These are phyloP conservation scores for Anthophora plumipes DNA, from an alignment of 2,888 invertebrate species.

Conservation along the genomic window DNA sequence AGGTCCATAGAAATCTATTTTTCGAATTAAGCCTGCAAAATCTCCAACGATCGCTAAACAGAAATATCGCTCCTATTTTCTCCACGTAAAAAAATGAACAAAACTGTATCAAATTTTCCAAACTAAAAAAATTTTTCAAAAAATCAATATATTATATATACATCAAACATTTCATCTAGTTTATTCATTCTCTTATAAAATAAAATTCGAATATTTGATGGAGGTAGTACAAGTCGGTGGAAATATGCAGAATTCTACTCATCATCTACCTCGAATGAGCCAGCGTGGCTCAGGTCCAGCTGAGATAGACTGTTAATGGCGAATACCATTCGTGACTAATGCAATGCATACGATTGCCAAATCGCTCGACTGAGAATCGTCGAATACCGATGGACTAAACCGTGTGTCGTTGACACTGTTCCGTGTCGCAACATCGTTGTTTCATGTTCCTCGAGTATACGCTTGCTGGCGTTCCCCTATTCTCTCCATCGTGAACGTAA, in stretches of 20 bases:
- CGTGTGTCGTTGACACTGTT: constrained; percentile 58
- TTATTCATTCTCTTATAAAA: too few relatives aligned
- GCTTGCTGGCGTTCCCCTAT: not conserved
- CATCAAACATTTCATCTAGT: not conserved
- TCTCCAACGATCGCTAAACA: too few relatives aligned
- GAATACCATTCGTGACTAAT: constrained; percentile 54
- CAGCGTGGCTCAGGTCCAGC: constrained; percentile 53
- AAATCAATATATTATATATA: too few relatives aligned
- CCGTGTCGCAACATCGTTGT: constrained; percentile 2
- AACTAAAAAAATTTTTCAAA: too few relatives aligned
- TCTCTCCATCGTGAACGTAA: not conserved
- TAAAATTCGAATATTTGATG: not conserved
- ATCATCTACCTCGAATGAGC: constrained; percentile 32
- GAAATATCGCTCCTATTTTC: too few relatives aligned
- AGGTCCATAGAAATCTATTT: too few relatives aligned
- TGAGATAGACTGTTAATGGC: constrained; percentile 29
- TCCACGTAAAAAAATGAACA: too few relatives aligned
- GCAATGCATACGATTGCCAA: constrained; percentile 37
- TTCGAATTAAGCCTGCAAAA: too few relatives aligned
- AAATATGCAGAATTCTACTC: constrained; percentile 1
- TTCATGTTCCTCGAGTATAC: constrained; percentile 16
- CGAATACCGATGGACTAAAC: constrained; percentile 22
- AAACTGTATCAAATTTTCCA: too few relatives aligned
- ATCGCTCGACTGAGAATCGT: constrained; percentile 28
- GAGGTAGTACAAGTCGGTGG: not conserved